Conservation (phyloP, 2,888 invertebrate genomes). For the Drosophila meridiana region DNA sequence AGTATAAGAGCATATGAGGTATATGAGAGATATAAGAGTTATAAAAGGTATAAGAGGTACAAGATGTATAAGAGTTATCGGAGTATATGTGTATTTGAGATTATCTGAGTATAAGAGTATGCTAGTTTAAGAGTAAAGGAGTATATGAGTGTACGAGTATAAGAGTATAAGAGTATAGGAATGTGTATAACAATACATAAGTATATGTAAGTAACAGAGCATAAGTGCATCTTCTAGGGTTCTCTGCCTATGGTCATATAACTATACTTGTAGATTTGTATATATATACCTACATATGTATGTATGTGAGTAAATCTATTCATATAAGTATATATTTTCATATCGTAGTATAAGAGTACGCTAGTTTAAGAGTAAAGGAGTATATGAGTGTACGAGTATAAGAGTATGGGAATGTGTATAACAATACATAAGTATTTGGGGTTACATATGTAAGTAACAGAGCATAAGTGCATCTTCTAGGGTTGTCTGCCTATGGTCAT, state of each 20-base stretch:
- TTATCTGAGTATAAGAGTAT: neutral
- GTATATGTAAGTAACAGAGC: neutral
- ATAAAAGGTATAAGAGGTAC: neutral
- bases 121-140: neutral
- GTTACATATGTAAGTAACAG: too few relatives aligned
- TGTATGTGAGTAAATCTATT: neutral
- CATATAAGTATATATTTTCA: too few relatives aligned
- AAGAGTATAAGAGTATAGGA: neutral
- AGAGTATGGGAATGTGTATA: neutral
- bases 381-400: neutral
- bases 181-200: neutral
- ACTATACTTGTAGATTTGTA: neutral
- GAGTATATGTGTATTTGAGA: neutral
- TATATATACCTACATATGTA: neutral
- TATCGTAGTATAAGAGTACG: neutral
- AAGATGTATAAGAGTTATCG: neutral
- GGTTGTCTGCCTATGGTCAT: neutral
- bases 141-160: neutral
- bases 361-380: neutral
- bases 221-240: neutral
- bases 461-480: neutral
- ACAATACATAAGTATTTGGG: too few relatives aligned
- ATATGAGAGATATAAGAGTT: neutral
- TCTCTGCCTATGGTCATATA: fast-evolving
- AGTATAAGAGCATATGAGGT: neutral